Percentiles rank a stretch among this genome's conserved stretches.
These are phyloP conservation scores for Pyrgilauda ruficollis DNA, from an alignment of 2,113 vertebrate species.

Conservation along the genomic window DNA sequence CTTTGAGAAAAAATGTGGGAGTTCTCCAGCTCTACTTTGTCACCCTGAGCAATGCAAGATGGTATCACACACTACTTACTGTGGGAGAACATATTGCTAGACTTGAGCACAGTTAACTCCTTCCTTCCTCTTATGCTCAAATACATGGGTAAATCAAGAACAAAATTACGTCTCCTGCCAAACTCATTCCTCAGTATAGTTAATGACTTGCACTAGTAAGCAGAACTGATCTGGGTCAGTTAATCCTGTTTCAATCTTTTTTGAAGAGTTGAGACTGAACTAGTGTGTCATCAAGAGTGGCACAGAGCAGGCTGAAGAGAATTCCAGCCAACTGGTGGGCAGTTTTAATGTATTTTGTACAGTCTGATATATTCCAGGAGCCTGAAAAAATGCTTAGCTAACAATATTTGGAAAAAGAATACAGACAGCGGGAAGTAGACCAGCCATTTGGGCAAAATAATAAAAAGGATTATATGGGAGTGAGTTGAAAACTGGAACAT, in stretches of 20 bases:
- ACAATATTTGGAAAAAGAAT: neutral
- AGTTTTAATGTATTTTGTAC: neutral
- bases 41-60: neutral
- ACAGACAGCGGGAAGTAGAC: neutral
- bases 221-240: neutral
- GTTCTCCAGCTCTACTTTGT: neutral
- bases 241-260: neutral
- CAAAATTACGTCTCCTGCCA: neutral
- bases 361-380: neutral
- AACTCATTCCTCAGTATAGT: neutral
- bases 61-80: neutral
- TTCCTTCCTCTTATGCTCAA: conserved; percentile 1
- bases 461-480: neutral
- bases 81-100: neutral
- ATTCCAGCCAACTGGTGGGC: neutral
- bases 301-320: neutral
- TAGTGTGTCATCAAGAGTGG: neutral
- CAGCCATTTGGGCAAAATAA: neutral
- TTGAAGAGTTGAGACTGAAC: neutral
- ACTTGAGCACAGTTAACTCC: neutral
- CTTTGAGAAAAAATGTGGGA: conserved; percentile 1
- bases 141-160: neutral
- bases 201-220: neutral
- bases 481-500: neutral
- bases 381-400: neutral